Evolutionary conservation across 2,888 invertebrate species (phyloP), one percentile per base, ranked within the genome.

Genomic region (Drosophila rellima): DNA sequence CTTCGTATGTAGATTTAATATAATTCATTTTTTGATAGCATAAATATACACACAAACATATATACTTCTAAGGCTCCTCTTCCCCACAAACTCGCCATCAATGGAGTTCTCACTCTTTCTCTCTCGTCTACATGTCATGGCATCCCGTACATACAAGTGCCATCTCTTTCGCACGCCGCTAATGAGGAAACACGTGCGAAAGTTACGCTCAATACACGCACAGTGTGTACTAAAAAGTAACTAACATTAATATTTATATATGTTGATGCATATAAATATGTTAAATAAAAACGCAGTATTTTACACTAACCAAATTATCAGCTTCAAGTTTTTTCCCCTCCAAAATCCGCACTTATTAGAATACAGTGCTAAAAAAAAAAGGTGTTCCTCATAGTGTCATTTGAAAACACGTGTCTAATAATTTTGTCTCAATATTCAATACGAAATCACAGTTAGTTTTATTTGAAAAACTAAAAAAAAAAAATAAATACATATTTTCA

Each of bases 391-490:
- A 10, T 17, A 39, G 17, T 6, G 15, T 3, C 15, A 17, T 17
- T 18, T 7, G 7, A 6, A 6, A 13, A 11, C 11, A 39, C n/a
- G 40, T 6, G 7, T 42, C 60, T 60, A 42, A 31, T 17, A 60
- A 52, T 33, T 18, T 15, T n/a, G 10, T 20, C 40, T 45, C n/a
- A 33, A 33, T 37, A 6, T 33, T 31, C 8, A 52, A 20, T 35
- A 61, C 7, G 42, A 56, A 71, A 71, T 71, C 71, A 71, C 64
- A 65, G 50, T 35, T 68, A 60, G 79, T 76, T 83, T 81, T 81
- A 76, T 76, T 79, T 18, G 33, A 69, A 71, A 74, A 74, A 63
- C 35, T 65, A 66, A 57, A 61, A 59, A 66, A 69, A 57, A 51
- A 71, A 63, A 67, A 56, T 61, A 37, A 40, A 66, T 50, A 61